Evolutionary conservation across 2,113 vertebrate species (phyloP).

Genomic region (Pterocles gutturalis): DNA sequence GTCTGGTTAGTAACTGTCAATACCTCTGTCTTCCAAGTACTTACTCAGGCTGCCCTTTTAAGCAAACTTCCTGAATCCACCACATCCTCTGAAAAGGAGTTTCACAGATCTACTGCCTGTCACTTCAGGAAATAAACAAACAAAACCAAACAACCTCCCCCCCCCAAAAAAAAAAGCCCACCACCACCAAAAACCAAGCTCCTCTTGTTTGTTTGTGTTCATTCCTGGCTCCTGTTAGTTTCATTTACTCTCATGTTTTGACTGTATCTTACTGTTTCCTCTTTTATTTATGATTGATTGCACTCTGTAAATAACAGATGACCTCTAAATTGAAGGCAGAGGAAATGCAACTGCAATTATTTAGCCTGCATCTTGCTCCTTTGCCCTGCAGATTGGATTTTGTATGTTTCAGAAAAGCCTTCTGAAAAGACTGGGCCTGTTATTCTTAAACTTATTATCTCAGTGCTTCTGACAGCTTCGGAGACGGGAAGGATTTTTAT

Average conservation of each 20-base stretch:
- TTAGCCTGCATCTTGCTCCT: not conserved
- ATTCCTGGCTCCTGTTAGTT: not conserved
- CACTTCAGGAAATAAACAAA: not conserved
- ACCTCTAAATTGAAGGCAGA: not conserved
- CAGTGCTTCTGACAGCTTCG: not conserved
- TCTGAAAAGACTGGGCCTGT: not conserved
- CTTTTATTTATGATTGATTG: not conserved
- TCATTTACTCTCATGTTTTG: not conserved
- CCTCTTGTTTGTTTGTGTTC: not conserved
- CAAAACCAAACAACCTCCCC: not conserved
- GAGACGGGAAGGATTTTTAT: not conserved
- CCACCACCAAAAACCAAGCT: fast-evolving
- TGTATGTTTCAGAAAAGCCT: not conserved
- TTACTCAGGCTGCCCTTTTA: not conserved
- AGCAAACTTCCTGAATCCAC: not conserved
- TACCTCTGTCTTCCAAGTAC: not conserved
- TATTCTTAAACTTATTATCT: not conserved
- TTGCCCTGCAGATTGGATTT: not conserved
- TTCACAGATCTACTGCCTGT: not conserved
- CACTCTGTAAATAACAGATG: not conserved
- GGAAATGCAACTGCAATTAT: not conserved
- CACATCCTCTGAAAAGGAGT: not conserved
- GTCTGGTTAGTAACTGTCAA: not conserved
- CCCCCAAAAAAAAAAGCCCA: not conserved
- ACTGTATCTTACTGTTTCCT: not conserved